Evolutionary conservation across 2,797 vertebrate species (phyloP).

Genomic region (Melopsittacus undulatus): DNA sequence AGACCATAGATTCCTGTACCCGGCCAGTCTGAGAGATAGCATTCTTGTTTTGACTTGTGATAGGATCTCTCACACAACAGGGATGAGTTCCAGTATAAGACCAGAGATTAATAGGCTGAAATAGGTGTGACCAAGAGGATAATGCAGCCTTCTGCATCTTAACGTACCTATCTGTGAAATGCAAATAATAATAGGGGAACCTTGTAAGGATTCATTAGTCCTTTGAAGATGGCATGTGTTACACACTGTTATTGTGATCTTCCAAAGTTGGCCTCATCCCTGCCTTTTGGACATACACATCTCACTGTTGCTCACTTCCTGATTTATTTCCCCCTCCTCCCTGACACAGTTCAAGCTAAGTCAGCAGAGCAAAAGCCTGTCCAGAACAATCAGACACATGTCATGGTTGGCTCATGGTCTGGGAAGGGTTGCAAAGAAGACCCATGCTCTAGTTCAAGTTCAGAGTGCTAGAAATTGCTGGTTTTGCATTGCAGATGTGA

Average conservation of each 20-base stretch:
- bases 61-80: neutral
- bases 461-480: neutral
- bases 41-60: constrained; percentile 12
- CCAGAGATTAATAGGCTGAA: constrained; percentile 32
- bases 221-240: constrained; percentile 61
- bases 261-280: constrained; percentile 19
- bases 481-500: neutral
- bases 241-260: constrained; percentile 54
- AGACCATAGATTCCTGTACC: neutral
- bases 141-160: constrained; percentile 48
- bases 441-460: neutral
- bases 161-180: constrained; percentile 38
- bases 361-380: constrained; percentile 21
- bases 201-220: constrained; percentile 50
- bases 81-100: neutral
- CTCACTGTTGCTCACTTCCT: constrained; percentile 58
- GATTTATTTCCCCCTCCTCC: constrained; percentile 63
- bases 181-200: constrained; percentile 62
- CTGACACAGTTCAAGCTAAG: constrained; percentile 31
- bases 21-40: neutral
- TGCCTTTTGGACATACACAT: constrained; percentile 43
- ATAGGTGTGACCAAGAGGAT: constrained; percentile 61
- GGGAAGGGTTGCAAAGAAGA: neutral
- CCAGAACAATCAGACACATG: constrained; percentile 22
- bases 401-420: constrained; percentile 20